Evolutionary conservation across 2,888 invertebrate genomes (phyloP).

Genomic region (Thymelicus lineola): DNA sequence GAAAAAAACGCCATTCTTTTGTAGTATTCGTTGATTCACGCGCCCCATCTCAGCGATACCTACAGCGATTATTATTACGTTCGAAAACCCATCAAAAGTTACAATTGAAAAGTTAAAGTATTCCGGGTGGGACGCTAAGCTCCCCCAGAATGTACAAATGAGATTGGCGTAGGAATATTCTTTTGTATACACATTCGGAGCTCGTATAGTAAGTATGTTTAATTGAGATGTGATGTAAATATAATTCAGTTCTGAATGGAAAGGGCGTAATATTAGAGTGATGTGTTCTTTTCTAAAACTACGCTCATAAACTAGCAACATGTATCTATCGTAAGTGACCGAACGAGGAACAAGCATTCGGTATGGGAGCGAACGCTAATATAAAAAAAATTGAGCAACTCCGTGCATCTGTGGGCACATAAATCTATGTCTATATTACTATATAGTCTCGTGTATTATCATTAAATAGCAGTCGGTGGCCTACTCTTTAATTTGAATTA

Average conservation of each 20-base stretch:
- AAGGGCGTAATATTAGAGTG: not conserved
- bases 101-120: slow-evolving; percentile 86
- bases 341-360: no score
- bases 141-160: slow-evolving; percentile 80
- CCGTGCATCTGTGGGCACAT: no score
- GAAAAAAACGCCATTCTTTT: slow-evolving; percentile 83
- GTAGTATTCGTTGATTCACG: slow-evolving; percentile 75
- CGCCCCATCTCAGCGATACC: slow-evolving; percentile 74
- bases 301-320: no score
- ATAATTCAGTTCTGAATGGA: not conserved
- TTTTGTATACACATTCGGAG: slow-evolving; percentile 66
- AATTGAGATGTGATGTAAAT: slow-evolving; percentile 25
- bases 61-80: slow-evolving; percentile 83
- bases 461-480: no score
- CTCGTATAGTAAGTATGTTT: slow-evolving; percentile 22
- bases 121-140: slow-evolving; percentile 76
- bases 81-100: slow-evolving; percentile 85
- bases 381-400: no score
- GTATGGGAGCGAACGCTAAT: no score
- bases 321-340: no score
- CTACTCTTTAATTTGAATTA: no score
- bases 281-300: no score
- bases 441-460: no score
- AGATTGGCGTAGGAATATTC: slow-evolving; percentile 78
- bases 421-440: no score